These are phyloP conservation scores for Acronicta aceris DNA, from an alignment of 2,888 invertebrate species.

Conservation along the genomic window DNA sequence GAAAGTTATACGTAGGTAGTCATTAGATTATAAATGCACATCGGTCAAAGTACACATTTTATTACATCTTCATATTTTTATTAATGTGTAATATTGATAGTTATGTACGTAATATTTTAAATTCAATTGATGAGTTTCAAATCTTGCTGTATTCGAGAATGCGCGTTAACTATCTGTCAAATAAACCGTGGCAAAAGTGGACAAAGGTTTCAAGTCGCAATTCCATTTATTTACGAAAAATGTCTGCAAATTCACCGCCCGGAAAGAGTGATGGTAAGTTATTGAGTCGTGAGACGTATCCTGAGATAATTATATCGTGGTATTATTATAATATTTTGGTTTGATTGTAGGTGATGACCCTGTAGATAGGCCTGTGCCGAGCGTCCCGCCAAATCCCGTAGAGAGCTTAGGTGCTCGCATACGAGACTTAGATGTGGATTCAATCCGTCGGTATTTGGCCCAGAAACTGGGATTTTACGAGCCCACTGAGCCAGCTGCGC, in stretches of 20 bases:
- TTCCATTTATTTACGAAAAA: constrained; percentile 77
- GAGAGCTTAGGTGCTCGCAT: constrained; percentile 76
- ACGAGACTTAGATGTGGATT: constrained; percentile 89
- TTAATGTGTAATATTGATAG: no score
- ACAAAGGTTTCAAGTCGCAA: constrained; percentile 81
- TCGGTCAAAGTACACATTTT: constrained; percentile 46
- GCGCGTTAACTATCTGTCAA: constrained; percentile 78
- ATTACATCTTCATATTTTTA: no score
- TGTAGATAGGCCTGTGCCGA: constrained; percentile 62
- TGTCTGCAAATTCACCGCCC: constrained; percentile 85
- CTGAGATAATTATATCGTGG: constrained; percentile 26
- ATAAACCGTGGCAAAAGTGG: constrained; percentile 75
- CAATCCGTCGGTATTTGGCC: constrained; percentile 90
- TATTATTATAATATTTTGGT: constrained; percentile 39
- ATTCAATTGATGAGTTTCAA: constrained; percentile 12
- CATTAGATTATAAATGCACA: constrained; percentile 12
- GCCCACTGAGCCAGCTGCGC: constrained; percentile 72
- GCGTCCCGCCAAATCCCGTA: constrained; percentile 79
- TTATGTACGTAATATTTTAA: no score
- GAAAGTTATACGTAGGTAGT: not conserved
- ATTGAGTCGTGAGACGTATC: constrained; percentile 9
- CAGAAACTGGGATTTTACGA: constrained; percentile 90
- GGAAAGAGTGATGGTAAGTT: constrained; percentile 81
- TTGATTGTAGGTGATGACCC: constrained; percentile 73
- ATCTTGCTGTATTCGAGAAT: constrained; percentile 71